Evolutionary conservation across 2,888 invertebrate genomes (phyloP), one percentile per base, ranked within the genome.

Genomic region (Cylindroiulus punctatus): DNA sequence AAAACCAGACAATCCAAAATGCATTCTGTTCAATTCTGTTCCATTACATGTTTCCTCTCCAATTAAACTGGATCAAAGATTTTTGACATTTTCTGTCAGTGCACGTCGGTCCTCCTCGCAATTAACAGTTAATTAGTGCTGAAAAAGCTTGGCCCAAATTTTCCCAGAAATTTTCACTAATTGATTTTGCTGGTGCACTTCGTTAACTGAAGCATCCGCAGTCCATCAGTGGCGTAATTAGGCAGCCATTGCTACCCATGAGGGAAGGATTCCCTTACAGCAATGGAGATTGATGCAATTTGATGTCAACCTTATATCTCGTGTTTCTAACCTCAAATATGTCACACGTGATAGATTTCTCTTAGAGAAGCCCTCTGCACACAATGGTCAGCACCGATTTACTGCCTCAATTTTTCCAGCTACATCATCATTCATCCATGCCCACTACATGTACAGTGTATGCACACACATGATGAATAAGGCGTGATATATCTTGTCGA

Each of bases 291-390:
- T 57, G 57, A 57, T 57, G 22, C 57, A 57, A 57, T n/a, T 57
- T 57, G 7, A 2, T 57, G 57, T 22, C 57, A 57, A 57, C 57
- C 57, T n/a, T 57, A 57, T 57, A 57, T 57, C 57, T 57, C 22
- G 4, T 22, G 22, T 57, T 17, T 22, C 57, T 57, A 57, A 57
- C 57, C 57, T 57, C 57, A 57, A 57, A 57, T 57, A 57, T 57
- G 57, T 57, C 57, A 57, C 57, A 57, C 57, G 57, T 57, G 57
- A 57, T 57, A 57, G n/a, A 57, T 57, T 57, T 22, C 57, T 57
- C 22, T 57, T 47, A 5, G 5, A 47, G 2, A 47, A 10, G 47
- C 47, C 17, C 47, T 57, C 57, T 22, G n/a, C 22, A 57, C 57
- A 22, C 57, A 57, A 57, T 57, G 57, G 57, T 57, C 57, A 57